Conservation (phyloP, 2,797 vertebrate species). For the Morelia viridis region DNA sequence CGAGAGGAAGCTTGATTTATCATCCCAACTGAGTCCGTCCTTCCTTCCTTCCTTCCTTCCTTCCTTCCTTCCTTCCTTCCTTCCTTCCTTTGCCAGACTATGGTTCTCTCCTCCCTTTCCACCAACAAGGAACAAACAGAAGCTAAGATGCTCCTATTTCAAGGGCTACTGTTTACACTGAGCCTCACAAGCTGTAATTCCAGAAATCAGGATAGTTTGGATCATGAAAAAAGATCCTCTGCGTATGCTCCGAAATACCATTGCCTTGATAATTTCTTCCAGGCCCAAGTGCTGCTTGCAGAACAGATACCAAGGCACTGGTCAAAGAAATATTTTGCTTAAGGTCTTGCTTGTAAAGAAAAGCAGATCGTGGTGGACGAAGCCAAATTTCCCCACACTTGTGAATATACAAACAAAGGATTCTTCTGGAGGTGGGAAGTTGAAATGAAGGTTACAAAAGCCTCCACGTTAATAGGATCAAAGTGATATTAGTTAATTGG, state of each 20-base stretch:
- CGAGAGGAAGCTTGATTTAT: neutral
- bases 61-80: too few species aligned
- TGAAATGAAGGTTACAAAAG: conserved; percentile 69
- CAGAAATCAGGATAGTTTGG: neutral
- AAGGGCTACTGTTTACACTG: neutral
- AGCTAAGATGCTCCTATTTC: neutral
- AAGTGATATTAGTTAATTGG: conserved; percentile 73
- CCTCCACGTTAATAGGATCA: conserved; percentile 68
- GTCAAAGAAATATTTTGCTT: neutral
- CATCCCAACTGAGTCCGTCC: neutral
- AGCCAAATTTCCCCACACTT: conserved; percentile 23
- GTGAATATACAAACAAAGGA: conserved; percentile 50
- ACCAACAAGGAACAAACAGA: neutral
- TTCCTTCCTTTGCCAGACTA: neutral
- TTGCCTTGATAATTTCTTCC: neutral
- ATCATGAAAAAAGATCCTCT: neutral
- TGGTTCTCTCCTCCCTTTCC: neutral
- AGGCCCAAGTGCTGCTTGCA: neutral
- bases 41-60: conserved; percentile 17
- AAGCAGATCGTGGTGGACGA: neutral
- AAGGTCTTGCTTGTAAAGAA: neutral
- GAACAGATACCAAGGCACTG: neutral
- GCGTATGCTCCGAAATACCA: neutral
- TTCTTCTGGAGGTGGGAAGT: conserved; percentile 57
- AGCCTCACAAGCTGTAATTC: neutral